Evolutionary conservation across 2,888 invertebrate species (phyloP).

Genomic region (Limnephilus rhombicus): DNA sequence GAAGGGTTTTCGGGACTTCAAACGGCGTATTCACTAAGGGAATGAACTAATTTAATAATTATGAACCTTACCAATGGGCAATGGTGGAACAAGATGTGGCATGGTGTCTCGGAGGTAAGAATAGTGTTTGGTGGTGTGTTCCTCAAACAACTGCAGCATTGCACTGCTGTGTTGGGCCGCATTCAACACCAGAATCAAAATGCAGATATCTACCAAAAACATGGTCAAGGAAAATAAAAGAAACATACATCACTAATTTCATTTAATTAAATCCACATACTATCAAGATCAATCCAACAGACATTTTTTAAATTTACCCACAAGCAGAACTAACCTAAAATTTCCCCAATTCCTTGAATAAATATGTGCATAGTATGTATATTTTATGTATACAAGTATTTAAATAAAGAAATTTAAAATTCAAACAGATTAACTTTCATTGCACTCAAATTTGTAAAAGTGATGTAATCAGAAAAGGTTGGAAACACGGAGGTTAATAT

Average conservation of each 20-base stretch:
- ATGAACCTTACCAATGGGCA: constrained; percentile 76
- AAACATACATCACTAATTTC: background rate
- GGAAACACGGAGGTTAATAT: too few relatives aligned
- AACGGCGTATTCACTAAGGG: too few relatives aligned
- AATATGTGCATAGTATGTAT: too few relatives aligned
- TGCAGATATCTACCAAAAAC: constrained; percentile 84
- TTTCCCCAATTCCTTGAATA: too few relatives aligned
- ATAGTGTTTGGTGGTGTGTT: constrained; percentile 95
- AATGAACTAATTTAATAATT: too few relatives aligned
- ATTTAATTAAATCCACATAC: background rate
- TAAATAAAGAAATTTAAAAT: too few relatives aligned
- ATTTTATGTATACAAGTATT: too few relatives aligned
- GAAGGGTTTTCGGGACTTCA: too few relatives aligned
- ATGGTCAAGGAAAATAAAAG: constrained; percentile 50
- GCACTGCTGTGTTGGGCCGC: constrained; percentile 94
- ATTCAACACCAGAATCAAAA: constrained; percentile 94
- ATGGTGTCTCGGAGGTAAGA: constrained; percentile 94
- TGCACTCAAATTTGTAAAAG: too few relatives aligned
- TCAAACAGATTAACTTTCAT: too few relatives aligned
- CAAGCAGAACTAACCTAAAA: too few relatives aligned
- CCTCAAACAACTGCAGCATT: constrained; percentile 94
- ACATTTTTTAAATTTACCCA: background rate
- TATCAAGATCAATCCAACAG: background rate
- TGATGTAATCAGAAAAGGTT: too few relatives aligned
- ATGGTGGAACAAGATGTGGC: constrained; percentile 91